Conservation (phyloP, 2,888 invertebrate species). For the Cephus nigrinus region DNA sequence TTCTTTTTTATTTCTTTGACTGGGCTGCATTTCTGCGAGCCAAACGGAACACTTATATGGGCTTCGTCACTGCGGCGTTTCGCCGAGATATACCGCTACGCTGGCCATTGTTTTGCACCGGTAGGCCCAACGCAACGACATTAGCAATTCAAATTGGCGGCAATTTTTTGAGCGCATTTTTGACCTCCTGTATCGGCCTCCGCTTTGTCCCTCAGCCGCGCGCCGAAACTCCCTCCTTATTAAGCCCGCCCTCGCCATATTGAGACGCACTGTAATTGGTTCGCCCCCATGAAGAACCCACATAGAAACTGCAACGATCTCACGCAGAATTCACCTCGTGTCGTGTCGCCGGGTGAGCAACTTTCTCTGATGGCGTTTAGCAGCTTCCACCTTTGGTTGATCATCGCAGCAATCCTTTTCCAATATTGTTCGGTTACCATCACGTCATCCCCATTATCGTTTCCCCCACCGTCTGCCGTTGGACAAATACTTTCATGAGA, state of each 20-base stretch:
- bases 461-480: too few species aligned
- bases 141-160: conserved; percentile 67
- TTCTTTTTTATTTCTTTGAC: conserved; percentile 41
- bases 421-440: too few species aligned
- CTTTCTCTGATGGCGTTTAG: too few species aligned
- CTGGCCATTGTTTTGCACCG: conserved; percentile 64
- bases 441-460: too few species aligned
- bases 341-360: too few species aligned
- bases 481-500: too few species aligned
- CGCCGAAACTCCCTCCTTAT: conserved; percentile 64
- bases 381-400: too few species aligned
- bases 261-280: conserved; percentile 51
- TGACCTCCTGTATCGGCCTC: conserved; percentile 65
- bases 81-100: conserved; percentile 60
- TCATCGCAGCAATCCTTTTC: too few species aligned
- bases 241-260: conserved; percentile 65
- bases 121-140: conserved; percentile 47
- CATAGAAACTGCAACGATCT: too few species aligned
- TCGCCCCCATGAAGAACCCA: conserved; percentile 8
- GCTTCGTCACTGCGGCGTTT: conserved; percentile 62
- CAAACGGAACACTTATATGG: conserved; percentile 65
- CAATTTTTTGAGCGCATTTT: conserved; percentile 67
- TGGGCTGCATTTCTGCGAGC: conserved; percentile 62
- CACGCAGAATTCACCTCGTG: too few species aligned
- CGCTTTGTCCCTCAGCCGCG: conserved; percentile 43